Conservation (phyloP, 2,888 invertebrate species). For the Fragum whitleyi region DNA sequence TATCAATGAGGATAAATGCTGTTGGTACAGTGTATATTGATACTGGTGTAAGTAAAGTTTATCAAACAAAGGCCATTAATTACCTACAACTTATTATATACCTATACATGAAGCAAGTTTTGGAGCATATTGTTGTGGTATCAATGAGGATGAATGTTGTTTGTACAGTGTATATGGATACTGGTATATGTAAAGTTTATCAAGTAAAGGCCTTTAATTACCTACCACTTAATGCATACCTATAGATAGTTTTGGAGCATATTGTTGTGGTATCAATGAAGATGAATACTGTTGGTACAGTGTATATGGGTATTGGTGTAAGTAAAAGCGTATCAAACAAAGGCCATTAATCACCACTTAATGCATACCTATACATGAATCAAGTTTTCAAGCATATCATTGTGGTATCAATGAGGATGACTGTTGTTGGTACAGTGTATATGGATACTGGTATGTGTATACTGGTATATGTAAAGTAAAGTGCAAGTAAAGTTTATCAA, state of each 20-base stretch:
- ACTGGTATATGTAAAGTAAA: no score
- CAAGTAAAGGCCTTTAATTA: neutral
- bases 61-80: no score
- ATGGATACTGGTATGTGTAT: slow-evolving; percentile 70
- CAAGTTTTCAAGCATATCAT: no score
- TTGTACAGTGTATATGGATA: slow-evolving; percentile 53
- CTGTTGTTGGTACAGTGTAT: slow-evolving; percentile 57
- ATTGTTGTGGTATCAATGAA: slow-evolving; percentile 51
- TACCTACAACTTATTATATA: no score
- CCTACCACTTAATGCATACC: no score
- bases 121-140: slow-evolving; percentile 62
- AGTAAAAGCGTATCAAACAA: slow-evolving; percentile 54
- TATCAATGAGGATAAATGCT: slow-evolving; percentile 45
- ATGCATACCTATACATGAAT: no score
- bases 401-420: slow-evolving; percentile 42
- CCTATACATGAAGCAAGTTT: no score
- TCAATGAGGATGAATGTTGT: slow-evolving; percentile 49
- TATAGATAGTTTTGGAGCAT: slow-evolving; percentile 59
- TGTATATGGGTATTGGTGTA: slow-evolving; percentile 69
- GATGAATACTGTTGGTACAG: slow-evolving; percentile 53
- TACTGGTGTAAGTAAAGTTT: slow-evolving; percentile 71
- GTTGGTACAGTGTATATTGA: slow-evolving; percentile 53
- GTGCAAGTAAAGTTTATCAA: no score
- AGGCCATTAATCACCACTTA: no score
- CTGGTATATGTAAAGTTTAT: slow-evolving; percentile 69